Percentiles rank a stretch among this genome's conserved stretches.
Conservation (phyloP, 2,888 invertebrate genomes). For the Melinopterus prodromus region DNA sequence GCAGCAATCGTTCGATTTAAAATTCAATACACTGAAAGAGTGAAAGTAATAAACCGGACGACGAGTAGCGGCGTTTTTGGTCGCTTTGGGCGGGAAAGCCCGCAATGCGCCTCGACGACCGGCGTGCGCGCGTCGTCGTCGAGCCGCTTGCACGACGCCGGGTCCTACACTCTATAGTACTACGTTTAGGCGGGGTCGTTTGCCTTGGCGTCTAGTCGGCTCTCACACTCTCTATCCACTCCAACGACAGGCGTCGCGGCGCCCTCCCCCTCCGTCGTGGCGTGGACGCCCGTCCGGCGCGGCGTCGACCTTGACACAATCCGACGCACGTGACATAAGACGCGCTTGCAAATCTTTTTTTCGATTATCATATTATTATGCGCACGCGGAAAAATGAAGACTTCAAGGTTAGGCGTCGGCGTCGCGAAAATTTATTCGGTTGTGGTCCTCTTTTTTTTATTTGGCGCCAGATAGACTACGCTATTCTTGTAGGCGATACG, state of each 20-base stretch:
- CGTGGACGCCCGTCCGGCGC: constrained; percentile 7
- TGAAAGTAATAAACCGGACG: no score
- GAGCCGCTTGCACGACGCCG: constrained; percentile 6
- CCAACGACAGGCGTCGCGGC: constrained; percentile 14
- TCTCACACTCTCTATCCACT: constrained; percentile 30
- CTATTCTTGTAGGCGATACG: not conserved
- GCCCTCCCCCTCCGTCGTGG: constrained; percentile 26
- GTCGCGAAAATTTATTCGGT: not conserved
- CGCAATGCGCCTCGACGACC: not conserved
- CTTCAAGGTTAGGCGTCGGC: not conserved
- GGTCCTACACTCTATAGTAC: not conserved
- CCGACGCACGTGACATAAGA: constrained; percentile 7
- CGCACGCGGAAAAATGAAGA: not conserved
- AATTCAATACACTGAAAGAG: no score
- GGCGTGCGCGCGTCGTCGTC: not conserved
- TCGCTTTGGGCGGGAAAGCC: not conserved
- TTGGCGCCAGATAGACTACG: not conserved
- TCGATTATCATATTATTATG: not conserved
- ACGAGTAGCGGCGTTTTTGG: no score
- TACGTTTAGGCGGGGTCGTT: not conserved
- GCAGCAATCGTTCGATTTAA: no score
- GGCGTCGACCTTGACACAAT: constrained; percentile 34
- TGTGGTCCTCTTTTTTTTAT: not conserved
- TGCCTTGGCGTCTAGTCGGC: constrained; percentile 29
- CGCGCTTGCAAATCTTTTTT: not conserved